These are phyloP conservation scores for Motacilla tschutschensis DNA, from an alignment of 2,113 vertebrate genomes.

Conservation along the genomic window DNA sequence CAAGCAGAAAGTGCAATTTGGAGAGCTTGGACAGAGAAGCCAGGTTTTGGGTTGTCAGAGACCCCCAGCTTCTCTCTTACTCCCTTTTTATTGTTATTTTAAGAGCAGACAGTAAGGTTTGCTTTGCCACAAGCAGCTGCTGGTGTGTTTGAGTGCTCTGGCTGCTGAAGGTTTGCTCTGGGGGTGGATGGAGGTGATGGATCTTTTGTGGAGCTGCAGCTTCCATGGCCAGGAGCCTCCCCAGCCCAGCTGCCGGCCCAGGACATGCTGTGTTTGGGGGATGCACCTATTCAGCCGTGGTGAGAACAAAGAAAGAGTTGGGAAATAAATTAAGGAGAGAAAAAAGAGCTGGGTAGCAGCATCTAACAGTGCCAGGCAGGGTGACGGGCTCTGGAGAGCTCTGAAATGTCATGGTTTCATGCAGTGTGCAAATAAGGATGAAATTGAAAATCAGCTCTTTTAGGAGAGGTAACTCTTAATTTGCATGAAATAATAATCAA, in stretches of 20 bases:
- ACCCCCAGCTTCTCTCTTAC: background rate
- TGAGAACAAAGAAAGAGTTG: background rate
- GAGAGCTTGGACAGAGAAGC: background rate
- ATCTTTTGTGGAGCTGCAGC: background rate
- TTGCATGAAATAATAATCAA: constrained; percentile 43
- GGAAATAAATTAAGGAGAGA: constrained; percentile 1
- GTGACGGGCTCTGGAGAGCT: constrained; percentile 19
- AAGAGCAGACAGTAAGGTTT: background rate
- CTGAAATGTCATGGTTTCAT: background rate
- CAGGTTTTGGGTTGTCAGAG: background rate
- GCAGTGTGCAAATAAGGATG: constrained; percentile 46
- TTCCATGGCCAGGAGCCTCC: background rate
- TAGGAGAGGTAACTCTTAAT: constrained; percentile 36
- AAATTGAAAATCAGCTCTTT: constrained; percentile 48
- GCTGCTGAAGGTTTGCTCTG: background rate
- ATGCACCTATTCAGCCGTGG: background rate
- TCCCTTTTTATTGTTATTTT: background rate
- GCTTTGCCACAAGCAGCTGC: background rate
- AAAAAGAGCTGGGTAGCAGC: background rate
- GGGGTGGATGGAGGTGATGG: background rate
- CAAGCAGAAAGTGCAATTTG: background rate
- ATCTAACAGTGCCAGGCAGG: background rate
- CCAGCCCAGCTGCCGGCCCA: background rate
- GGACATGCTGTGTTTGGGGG: background rate
- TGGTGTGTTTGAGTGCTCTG: background rate